Evolutionary conservation across 1,140 invertebrate genomes (phyloP), one percentile per base, ranked within the genome.

Genomic region (Pseudomyrmex cubaensis): DNA sequence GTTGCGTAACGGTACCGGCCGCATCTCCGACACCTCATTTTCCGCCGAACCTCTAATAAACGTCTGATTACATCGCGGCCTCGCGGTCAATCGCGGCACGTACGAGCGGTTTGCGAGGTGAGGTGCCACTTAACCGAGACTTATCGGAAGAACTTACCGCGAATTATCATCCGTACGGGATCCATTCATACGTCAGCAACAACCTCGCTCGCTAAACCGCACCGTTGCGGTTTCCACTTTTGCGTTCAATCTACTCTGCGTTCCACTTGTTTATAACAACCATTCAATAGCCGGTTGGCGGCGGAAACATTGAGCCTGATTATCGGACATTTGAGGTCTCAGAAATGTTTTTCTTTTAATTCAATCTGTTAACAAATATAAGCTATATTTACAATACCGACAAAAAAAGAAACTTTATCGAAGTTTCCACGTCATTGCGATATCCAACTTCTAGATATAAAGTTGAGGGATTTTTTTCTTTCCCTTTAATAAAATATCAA

Each of bases 1-100:
- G 54, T 17, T 70, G 25, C 52, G 20, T 76, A 83, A 83, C 73
- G 73, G 82, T 64, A 83, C 62, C 54, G 35, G 50, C 72, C 57
- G 76, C 72, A 57, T 76, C 61, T 76, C 72, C 48, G 82, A 66
- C 82, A 83, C 62, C 62, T 77, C 48, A 83, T 83, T 83, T 64
- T 62, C 83, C 48, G 20, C 15, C 64, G 75, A 70, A 59, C 83
- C 56, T 72, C 70, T 70, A 80, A 84, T 84, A 84, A 35, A 84
- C 50, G 57, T 35, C 17, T 57, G 66, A 84, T 84, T 82, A 35
- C 5, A 84, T 80, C 83, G 64, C 57, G 64, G 64, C 66, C n/a
- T 22, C 64, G 44, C 44, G 46, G 52, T n/a, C 56, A 66, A 76
- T 56, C 70, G 73, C 48, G 10, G 78, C 69, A 44, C 69, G 69